phyloP scores from a whole-genome alignment of 2,797 vertebrate species.

The Adelosebastes latens region DNA sequence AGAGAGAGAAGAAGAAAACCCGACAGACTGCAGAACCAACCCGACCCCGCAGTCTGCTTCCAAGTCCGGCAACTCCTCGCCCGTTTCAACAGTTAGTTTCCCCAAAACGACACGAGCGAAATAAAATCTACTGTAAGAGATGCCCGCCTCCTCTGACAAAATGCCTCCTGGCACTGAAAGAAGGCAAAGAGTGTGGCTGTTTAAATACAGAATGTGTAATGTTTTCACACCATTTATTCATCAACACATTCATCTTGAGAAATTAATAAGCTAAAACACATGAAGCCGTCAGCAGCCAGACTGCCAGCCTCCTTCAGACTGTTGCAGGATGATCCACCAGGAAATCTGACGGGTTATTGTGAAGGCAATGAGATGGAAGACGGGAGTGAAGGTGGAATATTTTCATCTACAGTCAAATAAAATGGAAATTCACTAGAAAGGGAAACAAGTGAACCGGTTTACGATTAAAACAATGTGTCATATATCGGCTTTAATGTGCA shows the following conservation, averaged over 20 bases:
- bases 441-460: too few species aligned
- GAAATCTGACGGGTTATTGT: slow-evolving; percentile 16
- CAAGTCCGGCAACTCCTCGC: slow-evolving; percentile 18
- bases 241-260: slow-evolving; percentile 48
- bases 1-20: background rate
- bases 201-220: slow-evolving; percentile 49
- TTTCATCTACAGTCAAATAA: background rate
- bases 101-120: slow-evolving; percentile 11
- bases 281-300: slow-evolving; percentile 1
- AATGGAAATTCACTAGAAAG: background rate
- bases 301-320: slow-evolving; percentile 20
- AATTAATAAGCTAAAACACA: slow-evolving; percentile 54
- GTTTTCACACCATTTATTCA: slow-evolving; percentile 60
- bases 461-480: too few species aligned
- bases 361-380: background rate
- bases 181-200: slow-evolving; percentile 29
- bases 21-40: slow-evolving; percentile 3
- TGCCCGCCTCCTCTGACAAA: slow-evolving; percentile 1
- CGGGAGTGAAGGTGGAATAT: background rate
- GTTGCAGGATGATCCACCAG: slow-evolving; percentile 17
- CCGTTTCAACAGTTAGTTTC: slow-evolving; percentile 33
- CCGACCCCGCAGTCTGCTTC: slow-evolving; percentile 19
- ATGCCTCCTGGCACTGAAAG: slow-evolving; percentile 13
- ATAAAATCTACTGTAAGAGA: slow-evolving; percentile 13
- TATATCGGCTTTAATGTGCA: too few species aligned